A percentile compares a stretch with the other conserved stretches of the same genome.
phyloP scores from a whole-genome alignment of 2,888 invertebrate genomes.

The Hetaerina titia region DNA sequence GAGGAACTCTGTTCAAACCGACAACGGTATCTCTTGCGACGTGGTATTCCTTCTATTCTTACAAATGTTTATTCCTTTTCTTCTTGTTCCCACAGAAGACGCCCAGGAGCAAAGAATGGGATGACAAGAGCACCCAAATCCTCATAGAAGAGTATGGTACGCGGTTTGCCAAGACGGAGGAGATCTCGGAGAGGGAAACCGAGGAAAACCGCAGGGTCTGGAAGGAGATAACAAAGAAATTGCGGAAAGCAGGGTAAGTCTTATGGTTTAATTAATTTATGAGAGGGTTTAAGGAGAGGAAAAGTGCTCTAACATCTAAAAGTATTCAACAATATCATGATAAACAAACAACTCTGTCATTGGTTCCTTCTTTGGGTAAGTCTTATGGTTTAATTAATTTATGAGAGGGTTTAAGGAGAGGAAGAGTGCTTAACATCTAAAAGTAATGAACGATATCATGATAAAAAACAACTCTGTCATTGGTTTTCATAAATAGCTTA shows the following conservation, averaged over 20 bases:
- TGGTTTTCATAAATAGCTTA: too few relatives aligned
- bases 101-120: neutral
- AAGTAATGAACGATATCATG: too few relatives aligned
- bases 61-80: neutral
- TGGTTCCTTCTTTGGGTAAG: neutral
- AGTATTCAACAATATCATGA: too few relatives aligned
- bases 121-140: neutral
- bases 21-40: too few relatives aligned
- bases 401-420: too few relatives aligned
- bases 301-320: too few relatives aligned
- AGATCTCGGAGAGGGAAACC: neutral
- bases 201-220: neutral
- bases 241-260: neutral
- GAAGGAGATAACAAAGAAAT: conserved; percentile 11
- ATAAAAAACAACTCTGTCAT: too few relatives aligned
- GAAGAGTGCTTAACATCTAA: too few relatives aligned
- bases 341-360: too few relatives aligned
- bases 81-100: neutral
- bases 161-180: neutral
- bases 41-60: neutral
- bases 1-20: too few relatives aligned
- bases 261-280: too few relatives aligned
- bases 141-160: neutral
- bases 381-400: neutral
- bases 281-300: too few relatives aligned